Base-by-base conservation (phyloP, 2,888 invertebrate genomes). In the Argyresthia albistria region DNA sequence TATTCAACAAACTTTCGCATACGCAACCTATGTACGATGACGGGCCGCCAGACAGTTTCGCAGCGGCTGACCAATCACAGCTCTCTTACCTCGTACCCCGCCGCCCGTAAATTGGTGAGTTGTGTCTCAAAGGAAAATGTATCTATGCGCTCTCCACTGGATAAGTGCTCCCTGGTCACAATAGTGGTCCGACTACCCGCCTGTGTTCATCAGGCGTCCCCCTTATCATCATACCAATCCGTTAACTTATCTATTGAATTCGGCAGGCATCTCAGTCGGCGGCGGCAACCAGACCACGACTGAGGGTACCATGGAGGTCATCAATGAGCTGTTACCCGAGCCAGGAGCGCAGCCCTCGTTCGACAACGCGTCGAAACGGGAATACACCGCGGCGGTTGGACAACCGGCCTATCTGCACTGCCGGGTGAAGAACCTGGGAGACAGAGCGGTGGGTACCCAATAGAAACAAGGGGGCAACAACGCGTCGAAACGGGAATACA, bases 331-430 rank as follows among this genome's bases (percentile, higher is more conserved):
- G n/a, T 55, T 56, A 7, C 70, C 79, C 55, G 93, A 93, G 67
- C 91, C 93, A 56, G 93, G 93, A 77, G 93, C 93, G 54, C 94
- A 94, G 75, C 95, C 95, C 36, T 94, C 93, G 80, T 95, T 95
- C 78, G 95, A 95, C 80, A 95, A 95, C 76, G 90, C 92, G 54
- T 94, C 95, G 12, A 91, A 92, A 65, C 89, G 94, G 46, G 95
- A 95, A 70, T 92, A 94, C 67, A 95, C 95, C 35, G 94, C 95
- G 11, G 95, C 95, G 3, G 95, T 95, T 45, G 95, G 96, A 35
- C 95, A 95, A 74, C 93, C 94, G 14, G 95, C 95, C 35, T 91
- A 95, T 70, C 88, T 96, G 55, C 93, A 95, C 75, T 96, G 96
- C 75, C 89, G 94, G 58, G 96, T 96, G 58, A 91, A 95, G 69